Conservation (phyloP, 2,888 invertebrate species). For the Drosophila paucipuncta region DNA sequence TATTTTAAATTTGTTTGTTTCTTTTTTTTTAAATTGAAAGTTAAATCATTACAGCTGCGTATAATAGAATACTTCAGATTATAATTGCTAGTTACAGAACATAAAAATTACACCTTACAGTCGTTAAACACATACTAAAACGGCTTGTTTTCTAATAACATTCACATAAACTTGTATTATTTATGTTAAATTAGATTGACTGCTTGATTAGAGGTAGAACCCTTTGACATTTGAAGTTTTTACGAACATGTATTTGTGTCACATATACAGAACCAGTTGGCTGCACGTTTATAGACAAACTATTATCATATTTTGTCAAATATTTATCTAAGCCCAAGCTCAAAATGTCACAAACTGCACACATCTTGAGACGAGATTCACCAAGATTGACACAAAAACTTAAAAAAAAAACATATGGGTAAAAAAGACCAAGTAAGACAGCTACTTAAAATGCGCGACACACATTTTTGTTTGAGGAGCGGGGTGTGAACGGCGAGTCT, state of each 20-base stretch:
- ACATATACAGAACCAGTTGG: constrained; percentile 35
- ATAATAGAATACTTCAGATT: not conserved
- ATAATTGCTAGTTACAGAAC: not conserved
- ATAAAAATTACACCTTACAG: not conserved
- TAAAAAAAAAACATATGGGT: not conserved
- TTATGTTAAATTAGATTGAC: not conserved
- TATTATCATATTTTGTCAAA: constrained; percentile 60
- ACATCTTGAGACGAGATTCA: constrained; percentile 30
- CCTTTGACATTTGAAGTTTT: constrained; percentile 30
- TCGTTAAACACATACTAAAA: not conserved
- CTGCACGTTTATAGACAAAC: constrained; percentile 11
- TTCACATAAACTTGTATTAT: too few species aligned
- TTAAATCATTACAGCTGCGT: not conserved
- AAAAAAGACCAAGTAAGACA: constrained; percentile 31
- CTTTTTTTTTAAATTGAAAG: not conserved
- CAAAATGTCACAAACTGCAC: constrained; percentile 67
- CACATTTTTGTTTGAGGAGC: constrained; percentile 50
- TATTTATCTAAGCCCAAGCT: constrained; percentile 44
- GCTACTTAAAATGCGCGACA: constrained; percentile 70
- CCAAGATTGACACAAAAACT: constrained; percentile 23
- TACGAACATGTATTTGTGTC: not conserved
- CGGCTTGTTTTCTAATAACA: not conserved
- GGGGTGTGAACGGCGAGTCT: constrained; percentile 65
- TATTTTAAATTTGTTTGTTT: not conserved
- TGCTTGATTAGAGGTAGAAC: not conserved